phyloP scores from a whole-genome alignment of 1,140 invertebrate genomes.

The Anoplolepis gracilipes region DNA sequence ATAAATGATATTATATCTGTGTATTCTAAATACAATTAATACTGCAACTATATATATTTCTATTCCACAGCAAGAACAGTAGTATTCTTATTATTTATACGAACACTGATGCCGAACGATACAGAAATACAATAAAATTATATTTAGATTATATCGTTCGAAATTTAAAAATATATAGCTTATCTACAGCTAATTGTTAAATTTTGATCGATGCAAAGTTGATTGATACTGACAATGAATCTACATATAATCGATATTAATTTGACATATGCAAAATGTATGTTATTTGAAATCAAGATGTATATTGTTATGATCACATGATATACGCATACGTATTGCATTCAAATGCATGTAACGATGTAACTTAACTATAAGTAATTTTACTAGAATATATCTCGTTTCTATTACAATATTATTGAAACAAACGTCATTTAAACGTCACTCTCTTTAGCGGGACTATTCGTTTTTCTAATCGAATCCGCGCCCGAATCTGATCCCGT shows the following conservation, averaged over 20 bases:
- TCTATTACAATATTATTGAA: conserved; percentile 11
- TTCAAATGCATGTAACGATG: neutral
- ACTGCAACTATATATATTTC: conserved; percentile 74
- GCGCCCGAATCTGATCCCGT: conserved; percentile 84
- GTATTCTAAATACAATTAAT: conserved; percentile 15
- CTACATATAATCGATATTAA: neutral
- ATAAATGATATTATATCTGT: neutral
- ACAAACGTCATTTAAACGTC: conserved; percentile 74
- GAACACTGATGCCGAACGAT: neutral
- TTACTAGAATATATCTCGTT: neutral
- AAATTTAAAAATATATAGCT: neutral
- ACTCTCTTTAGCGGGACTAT: conserved; percentile 81
- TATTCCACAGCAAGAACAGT: conserved; percentile 78
- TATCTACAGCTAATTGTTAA: neutral
- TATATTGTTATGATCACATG: conserved; percentile 27
- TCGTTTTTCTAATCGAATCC: conserved; percentile 74
- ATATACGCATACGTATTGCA: neutral
- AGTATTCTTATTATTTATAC: conserved; percentile 24
- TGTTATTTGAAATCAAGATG: conserved; percentile 18
- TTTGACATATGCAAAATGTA: neutral
- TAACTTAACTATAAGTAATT: neutral
- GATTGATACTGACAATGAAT: neutral
- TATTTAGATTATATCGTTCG: neutral
- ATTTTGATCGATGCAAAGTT: neutral
- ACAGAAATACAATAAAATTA: conserved; percentile 11